These are phyloP conservation scores for Delichon dasypus DNA, from an alignment of 2,797 vertebrate species.

Conservation along the genomic window DNA sequence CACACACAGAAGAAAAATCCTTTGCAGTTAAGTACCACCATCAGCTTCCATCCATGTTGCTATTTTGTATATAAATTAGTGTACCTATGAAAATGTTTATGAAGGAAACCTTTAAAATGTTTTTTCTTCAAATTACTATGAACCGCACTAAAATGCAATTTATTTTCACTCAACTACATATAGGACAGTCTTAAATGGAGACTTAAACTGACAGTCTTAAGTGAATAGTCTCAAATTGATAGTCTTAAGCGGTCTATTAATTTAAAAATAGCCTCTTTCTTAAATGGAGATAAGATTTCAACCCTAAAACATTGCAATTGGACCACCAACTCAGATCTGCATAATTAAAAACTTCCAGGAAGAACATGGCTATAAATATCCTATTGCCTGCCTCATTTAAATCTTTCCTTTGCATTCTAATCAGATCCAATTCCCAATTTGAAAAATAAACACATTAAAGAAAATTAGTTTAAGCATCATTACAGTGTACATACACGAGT, in stretches of 20 bases:
- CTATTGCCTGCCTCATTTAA: neutral
- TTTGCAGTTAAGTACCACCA: neutral
- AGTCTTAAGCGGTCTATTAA: neutral
- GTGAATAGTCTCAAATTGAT: neutral
- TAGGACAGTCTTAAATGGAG: neutral
- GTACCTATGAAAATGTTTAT: neutral
- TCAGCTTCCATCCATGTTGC: neutral
- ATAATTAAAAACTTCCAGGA: neutral
- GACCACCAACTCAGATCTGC: neutral
- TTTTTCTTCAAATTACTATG: neutral
- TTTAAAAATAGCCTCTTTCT: neutral
- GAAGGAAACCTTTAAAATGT: neutral
- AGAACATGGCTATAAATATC: neutral
- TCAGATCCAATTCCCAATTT: slow-evolving; percentile 36
- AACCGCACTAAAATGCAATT: neutral
- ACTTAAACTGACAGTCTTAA: neutral
- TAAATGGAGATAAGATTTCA: neutral
- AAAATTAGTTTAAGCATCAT: slow-evolving; percentile 53
- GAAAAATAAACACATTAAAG: slow-evolving; percentile 58
- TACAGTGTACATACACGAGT: slow-evolving; percentile 30
- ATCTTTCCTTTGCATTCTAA: slow-evolving; percentile 18
- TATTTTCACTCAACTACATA: neutral
- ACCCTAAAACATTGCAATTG: neutral
- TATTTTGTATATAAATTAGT: neutral
- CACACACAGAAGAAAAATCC: neutral